A percentile compares a stretch with the other conserved stretches of the same genome.
Conservation (phyloP, 2,797 vertebrate species). For the Danio aesculapii region DNA sequence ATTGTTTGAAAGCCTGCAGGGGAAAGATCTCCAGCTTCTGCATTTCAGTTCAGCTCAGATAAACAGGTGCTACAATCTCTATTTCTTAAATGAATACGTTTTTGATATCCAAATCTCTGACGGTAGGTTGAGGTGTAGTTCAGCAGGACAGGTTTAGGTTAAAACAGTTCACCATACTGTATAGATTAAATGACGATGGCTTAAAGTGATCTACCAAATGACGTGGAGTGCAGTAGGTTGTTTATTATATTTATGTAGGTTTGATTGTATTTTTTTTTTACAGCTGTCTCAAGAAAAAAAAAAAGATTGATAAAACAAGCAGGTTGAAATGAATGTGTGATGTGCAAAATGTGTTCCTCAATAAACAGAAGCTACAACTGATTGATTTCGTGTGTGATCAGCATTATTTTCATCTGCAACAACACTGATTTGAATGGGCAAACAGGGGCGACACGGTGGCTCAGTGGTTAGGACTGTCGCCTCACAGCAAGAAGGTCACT, state of each 20-base stretch:
- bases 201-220: background rate
- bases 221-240: background rate
- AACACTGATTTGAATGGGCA: too few relatives aligned
- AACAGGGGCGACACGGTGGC: too few relatives aligned
- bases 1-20: slow-evolving; percentile 3
- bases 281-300: slow-evolving; percentile 67
- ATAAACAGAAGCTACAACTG: slow-evolving; percentile 82
- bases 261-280: slow-evolving; percentile 77
- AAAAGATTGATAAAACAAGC: slow-evolving; percentile 66
- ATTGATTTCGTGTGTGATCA: background rate
- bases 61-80: background rate
- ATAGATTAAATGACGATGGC: background rate
- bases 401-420: too few relatives aligned
- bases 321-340: slow-evolving; percentile 76
- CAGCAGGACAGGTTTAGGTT: background rate
- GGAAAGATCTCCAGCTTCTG: background rate
- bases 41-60: background rate
- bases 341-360: slow-evolving; percentile 76
- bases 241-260: slow-evolving; percentile 79
- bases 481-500: too few relatives aligned
- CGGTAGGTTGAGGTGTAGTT: background rate
- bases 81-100: slow-evolving; percentile 6
- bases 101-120: background rate
- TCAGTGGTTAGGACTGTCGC: too few relatives aligned
- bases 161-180: background rate